Base-by-base conservation (phyloP, 2,797 vertebrate genomes). In the Ambastaia sidthimunki region DNA sequence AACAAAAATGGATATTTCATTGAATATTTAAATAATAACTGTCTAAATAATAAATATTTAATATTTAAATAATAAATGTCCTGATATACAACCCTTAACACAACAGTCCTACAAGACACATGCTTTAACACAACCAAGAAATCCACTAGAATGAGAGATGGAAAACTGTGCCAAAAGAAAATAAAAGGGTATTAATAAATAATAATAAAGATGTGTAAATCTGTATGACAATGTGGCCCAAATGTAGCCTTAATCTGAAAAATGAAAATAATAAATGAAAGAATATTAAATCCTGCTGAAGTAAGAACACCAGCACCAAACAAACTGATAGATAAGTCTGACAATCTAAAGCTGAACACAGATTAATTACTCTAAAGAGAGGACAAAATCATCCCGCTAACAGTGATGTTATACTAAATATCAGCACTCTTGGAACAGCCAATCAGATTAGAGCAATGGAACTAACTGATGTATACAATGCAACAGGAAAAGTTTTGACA, bases 1-100 rank as follows among this genome's bases (percentile, higher is more conserved):
- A 59, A 44, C 19, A 18, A 62, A 10, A 15, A 41, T 48, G 10
- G 48, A 62, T 16, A 74, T 31, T 25, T 74, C 23, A 28, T 21
- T 44, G 21, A 34, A n/a, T 21, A n/a, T 60, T 73, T 72, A 18
- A 73, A 59, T 15, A 34, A 25, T 41, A 71, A 55, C 21, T 11
- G 3, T 3, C 18, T 41, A 41, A 3, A 47, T n/a, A n/a, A n/a
- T n/a, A 21, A 12, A 44, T n/a, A n/a, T n/a, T n/a, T n/a, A n/a
- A n/a, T n/a, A n/a, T n/a, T n/a, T n/a, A n/a, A n/a, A n/a, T n/a
- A n/a, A n/a, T n/a, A 77, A 52, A 60, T 57, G 34, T 81, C 37
- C 59, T 74, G 76, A 83, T 48, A 80, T 74, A 23, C 62, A 75
- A 66, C 52, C 72, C 65, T n/a, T n/a, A 80, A 77, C 65, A 73